Evolutionary conservation across 2,888 invertebrate species (phyloP).

Genomic region (Omphaloscelis lunosa): DNA sequence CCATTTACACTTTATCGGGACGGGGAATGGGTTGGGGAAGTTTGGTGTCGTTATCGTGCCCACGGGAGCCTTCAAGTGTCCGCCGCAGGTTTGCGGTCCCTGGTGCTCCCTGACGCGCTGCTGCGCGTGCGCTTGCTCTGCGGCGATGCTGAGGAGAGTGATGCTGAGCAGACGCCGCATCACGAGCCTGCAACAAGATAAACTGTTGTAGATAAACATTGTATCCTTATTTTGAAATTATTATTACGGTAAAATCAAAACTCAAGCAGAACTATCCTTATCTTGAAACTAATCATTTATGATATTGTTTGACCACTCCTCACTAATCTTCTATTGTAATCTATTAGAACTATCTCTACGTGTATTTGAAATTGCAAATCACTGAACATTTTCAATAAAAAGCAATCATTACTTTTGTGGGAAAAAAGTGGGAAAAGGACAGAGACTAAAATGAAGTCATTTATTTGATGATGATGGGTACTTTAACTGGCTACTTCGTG

Average conservation of each 20-base stretch:
- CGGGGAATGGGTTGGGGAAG: slow-evolving; percentile 95
- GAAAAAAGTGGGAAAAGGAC: slow-evolving; percentile 52
- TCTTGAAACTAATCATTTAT: background rate
- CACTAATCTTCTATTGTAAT: background rate
- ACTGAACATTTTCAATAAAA: slow-evolving; percentile 17
- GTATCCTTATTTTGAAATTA: background rate
- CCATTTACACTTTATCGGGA: slow-evolving; percentile 97
- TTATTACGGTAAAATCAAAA: background rate
- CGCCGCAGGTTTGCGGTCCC: slow-evolving; percentile 91
- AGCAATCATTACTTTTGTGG: slow-evolving; percentile 18
- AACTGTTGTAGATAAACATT: background rate
- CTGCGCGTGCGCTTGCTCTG: background rate
- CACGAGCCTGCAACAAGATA: slow-evolving; percentile 77
- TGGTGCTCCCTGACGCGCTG: background rate
- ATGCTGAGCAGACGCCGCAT: slow-evolving; percentile 78
- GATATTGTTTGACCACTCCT: background rate
- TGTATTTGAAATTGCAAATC: background rate
- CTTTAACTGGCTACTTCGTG: slow-evolving; percentile 33
- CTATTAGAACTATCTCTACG: background rate
- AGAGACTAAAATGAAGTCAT: slow-evolving; percentile 64
- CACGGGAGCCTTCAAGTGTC: slow-evolving; percentile 91
- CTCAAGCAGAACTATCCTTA: background rate
- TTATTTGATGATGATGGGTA: slow-evolving; percentile 55
- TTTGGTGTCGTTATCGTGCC: slow-evolving; percentile 96
- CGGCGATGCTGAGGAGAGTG: background rate